Percentiles rank a stretch among this genome's conserved stretches.
Conservation (phyloP, 2,797 vertebrate genomes). For the Dermochelys coriacea region DNA sequence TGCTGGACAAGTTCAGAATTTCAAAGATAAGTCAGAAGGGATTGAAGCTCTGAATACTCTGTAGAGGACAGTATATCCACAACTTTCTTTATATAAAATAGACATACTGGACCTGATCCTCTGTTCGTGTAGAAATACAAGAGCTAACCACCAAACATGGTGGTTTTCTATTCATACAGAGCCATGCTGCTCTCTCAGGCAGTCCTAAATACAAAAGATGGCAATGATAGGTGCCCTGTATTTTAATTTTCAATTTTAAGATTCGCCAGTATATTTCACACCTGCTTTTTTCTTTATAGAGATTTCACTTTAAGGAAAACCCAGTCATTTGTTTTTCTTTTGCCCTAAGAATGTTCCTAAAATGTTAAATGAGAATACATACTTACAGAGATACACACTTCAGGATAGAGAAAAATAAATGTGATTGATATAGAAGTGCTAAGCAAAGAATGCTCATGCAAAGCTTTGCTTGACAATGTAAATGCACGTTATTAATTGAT, state of each 20-base stretch:
- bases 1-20: neutral
- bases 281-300: conserved; percentile 39
- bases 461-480: conserved; percentile 22
- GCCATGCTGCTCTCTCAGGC: neutral
- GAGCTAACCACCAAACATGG: too few relatives aligned
- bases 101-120: neutral
- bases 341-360: neutral
- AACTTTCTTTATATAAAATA: accelerated
- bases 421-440: conserved; percentile 29
- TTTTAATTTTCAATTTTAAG: neutral
- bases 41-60: neutral
- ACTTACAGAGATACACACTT: conserved; percentile 28
- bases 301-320: conserved; percentile 35
- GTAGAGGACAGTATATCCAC: neutral
- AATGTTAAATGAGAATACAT: conserved; percentile 38
- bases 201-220: neutral
- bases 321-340: conserved; percentile 41
- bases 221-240: neutral
- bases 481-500: conserved; percentile 21
- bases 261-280: conserved; percentile 19
- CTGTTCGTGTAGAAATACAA: neutral
- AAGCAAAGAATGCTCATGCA: conserved; percentile 17
- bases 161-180: neutral
- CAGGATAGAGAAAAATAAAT: conserved; percentile 49
- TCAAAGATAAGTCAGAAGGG: neutral